Evolutionary conservation across 1,140 invertebrate species (phyloP).

Genomic region (Neodiprion pinetum): DNA sequence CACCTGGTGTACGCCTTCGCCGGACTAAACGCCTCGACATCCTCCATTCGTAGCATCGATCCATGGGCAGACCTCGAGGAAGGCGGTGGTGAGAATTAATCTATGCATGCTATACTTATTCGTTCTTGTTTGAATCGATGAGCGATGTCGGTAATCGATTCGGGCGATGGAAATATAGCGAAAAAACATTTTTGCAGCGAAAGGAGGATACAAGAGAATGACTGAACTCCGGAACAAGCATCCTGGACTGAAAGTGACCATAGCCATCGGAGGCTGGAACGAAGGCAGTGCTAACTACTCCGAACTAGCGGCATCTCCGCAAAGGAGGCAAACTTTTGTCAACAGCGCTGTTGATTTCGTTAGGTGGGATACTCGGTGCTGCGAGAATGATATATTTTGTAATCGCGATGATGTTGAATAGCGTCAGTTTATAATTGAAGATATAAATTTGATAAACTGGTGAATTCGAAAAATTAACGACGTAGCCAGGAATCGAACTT

Average conservation of each 20-base stretch:
- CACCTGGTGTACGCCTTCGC: constrained; percentile 90
- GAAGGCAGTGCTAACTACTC: constrained; percentile 86
- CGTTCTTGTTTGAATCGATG: no score
- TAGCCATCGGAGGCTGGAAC: constrained; percentile 90
- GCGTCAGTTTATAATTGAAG: constrained; percentile 16
- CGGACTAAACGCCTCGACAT: constrained; percentile 71
- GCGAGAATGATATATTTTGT: constrained; percentile 13
- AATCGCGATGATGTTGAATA: neutral
- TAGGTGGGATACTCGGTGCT: constrained; percentile 56
- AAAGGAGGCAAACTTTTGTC: constrained; percentile 69
- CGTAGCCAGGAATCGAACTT: no score
- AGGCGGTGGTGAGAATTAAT: constrained; percentile 66
- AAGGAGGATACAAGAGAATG: constrained; percentile 73
- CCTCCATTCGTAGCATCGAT: constrained; percentile 73
- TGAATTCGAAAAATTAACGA: no score
- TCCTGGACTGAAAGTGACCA: constrained; percentile 76
- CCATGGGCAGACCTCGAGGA: constrained; percentile 79
- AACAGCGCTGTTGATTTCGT: constrained; percentile 69
- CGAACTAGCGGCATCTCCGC: constrained; percentile 68
- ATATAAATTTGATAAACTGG: neutral
- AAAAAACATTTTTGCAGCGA: constrained; percentile 41
- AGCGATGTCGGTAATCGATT: no score
- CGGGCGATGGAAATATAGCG: no score
- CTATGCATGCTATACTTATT: constrained; percentile 12
- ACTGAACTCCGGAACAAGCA: constrained; percentile 72